These are phyloP conservation scores for Polypedilum vanderplanki DNA, from an alignment of 1,140 invertebrate species.

Conservation along the genomic window DNA sequence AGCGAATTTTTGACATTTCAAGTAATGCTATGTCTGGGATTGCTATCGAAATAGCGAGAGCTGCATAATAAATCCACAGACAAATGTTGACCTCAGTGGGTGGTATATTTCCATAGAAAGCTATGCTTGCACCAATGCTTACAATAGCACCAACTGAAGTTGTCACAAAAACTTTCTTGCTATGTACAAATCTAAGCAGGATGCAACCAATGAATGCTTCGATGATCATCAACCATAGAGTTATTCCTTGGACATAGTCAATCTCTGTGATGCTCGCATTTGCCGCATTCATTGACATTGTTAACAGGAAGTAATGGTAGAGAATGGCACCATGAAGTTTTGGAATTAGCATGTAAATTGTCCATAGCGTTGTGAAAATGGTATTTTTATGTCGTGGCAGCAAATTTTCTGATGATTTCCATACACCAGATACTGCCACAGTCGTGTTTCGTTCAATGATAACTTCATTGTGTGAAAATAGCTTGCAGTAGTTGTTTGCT, in stretches of 20 bases:
- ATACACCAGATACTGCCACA: neutral
- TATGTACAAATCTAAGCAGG: neutral
- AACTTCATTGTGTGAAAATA: constrained; percentile 15
- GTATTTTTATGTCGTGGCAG: neutral
- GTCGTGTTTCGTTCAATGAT: neutral
- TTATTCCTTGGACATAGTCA: neutral
- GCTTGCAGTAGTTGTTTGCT: constrained; percentile 1
- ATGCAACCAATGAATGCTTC: neutral
- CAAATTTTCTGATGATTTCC: constrained; percentile 10
- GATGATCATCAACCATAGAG: neutral
- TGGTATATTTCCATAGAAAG: neutral
- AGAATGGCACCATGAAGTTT: constrained; percentile 16
- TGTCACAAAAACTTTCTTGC: neutral
- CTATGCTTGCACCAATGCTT: neutral
- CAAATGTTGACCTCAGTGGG: neutral
- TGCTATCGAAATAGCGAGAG: neutral
- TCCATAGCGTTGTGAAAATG: neutral
- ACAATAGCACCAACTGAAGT: neutral
- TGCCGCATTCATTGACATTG: neutral
- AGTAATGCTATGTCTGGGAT: neutral
- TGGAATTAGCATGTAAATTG: neutral
- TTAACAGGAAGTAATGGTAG: neutral
- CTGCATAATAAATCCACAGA: neutral
- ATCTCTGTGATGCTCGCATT: neutral
- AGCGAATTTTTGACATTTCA: neutral